Base-by-base conservation (phyloP, 2,113 vertebrate species). In the Hippopotamus amphibius region DNA sequence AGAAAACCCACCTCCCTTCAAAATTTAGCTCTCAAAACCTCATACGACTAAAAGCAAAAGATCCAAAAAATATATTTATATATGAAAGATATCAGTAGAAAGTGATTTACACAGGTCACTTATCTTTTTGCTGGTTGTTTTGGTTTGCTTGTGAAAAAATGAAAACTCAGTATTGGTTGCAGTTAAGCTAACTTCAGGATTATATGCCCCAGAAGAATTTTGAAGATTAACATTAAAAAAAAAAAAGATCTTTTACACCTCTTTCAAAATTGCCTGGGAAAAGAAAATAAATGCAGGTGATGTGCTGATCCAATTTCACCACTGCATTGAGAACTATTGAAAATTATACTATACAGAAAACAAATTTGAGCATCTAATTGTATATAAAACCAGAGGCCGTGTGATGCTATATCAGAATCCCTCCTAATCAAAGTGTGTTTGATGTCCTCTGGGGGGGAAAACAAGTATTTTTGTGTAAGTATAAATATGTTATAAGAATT, bases 181-280 rank as follows among this genome's bases (percentile, higher is more conserved):
- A 98, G 93, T 97, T 99, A 99, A 99, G 95, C 94, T 98, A 97
- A 98, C 96, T 97, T 97, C 90, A 92, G 98, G 89, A 98, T 98
- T 98, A 97, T 98, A 97, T 98, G 92, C 72, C 84, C 88, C 84
- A 98, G 93, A 96, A 97, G 95, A 98, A 98, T 98, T 98, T 98
- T 96, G 97, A 98, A 97, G 97, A 97, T 98, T 98, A 97, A 92
- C 66, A 96, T 96, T 77, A 48, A 97, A 93, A 92, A 96, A 94
- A 96, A 59, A 93, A 96, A 97, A 96, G 97, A 97, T 97, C 97
- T 98, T 94, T 98, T 96, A 93, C 96, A 63, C 16, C 61, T 61
- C 93, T 98, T 98, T 98, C 96, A 96, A 96, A 97, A 92, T 89
- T 96, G 96, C 98, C 97, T 99, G 98, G 98, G 98, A 99, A 98